phyloP scores from a whole-genome alignment of 2,888 invertebrate species.

The Troglohyphantes excavatus region DNA sequence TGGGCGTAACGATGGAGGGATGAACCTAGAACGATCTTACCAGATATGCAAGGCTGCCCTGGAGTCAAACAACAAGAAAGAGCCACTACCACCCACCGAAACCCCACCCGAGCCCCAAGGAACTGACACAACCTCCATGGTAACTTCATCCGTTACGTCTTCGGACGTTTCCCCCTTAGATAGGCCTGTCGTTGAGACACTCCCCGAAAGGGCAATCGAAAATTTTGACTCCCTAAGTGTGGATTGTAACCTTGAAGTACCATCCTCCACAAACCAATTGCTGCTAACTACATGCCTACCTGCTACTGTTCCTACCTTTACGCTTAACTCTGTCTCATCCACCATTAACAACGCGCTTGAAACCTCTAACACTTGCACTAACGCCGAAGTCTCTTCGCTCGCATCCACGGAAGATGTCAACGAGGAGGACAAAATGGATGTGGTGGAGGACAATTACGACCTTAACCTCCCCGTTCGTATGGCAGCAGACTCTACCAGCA shows the following conservation, averaged over 20 bases:
- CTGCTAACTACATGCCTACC: conserved; percentile 76
- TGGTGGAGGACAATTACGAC: conserved; percentile 6
- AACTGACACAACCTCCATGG: conserved; percentile 40
- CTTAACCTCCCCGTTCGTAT: conserved; percentile 39
- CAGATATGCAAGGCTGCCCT: conserved; percentile 91
- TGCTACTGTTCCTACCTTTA: conserved; percentile 64
- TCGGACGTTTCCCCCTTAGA: conserved; percentile 40
- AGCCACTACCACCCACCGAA: conserved; percentile 11
- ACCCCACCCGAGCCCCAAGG: neutral
- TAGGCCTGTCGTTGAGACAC: neutral
- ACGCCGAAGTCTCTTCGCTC: conserved; percentile 61
- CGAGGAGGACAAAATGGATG: conserved; percentile 17
- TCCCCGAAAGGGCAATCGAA: neutral
- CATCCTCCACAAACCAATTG: conserved; percentile 57
- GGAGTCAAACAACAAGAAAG: conserved; percentile 92
- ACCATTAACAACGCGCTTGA: conserved; percentile 61
- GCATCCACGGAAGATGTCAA: conserved; percentile 29
- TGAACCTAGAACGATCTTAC: conserved; percentile 96
- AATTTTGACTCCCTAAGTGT: conserved; percentile 11
- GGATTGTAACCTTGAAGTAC: conserved; percentile 56
- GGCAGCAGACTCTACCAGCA: conserved; percentile 62
- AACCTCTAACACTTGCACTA: conserved; percentile 70
- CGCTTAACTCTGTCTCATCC: conserved; percentile 67
- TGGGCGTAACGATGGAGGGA: conserved; percentile 82
- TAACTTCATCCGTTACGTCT: conserved; percentile 69